Evolutionary conservation across 2,113 vertebrate genomes (phyloP).

Genomic region (Chauna torquata): DNA sequence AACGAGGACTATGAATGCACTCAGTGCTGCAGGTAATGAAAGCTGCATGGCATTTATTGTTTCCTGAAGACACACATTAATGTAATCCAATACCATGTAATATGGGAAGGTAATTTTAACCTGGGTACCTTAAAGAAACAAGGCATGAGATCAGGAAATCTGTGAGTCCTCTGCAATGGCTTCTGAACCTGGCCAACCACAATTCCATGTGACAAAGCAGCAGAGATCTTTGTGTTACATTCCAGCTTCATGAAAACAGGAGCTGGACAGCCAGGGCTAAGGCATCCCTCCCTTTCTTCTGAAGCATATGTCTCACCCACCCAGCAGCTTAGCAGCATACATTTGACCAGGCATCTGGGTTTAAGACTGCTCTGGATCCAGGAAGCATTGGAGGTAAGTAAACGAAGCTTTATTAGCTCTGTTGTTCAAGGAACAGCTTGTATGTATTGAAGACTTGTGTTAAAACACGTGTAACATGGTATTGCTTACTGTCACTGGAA

Average conservation of each 20-base stretch:
- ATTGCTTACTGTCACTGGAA: not conserved
- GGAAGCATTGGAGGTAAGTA: not conserved
- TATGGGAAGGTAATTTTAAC: not conserved
- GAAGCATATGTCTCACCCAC: not conserved
- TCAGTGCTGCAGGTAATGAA: not conserved
- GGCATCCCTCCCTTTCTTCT: too few relatives aligned
- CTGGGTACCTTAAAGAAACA: not conserved
- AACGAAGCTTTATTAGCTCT: not conserved
- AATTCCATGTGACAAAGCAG: not conserved
- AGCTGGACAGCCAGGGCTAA: not conserved
- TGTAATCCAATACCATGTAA: not conserved
- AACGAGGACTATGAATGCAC: not conserved
- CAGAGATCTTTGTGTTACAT: not conserved
- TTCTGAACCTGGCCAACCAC: not conserved
- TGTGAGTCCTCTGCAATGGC: accelerated
- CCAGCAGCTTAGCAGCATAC: too few relatives aligned
- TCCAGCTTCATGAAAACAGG: not conserved
- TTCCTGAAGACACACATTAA: not conserved
- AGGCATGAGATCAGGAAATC: not conserved
- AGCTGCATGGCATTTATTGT: not conserved
- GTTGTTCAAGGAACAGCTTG: not conserved
- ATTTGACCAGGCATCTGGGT: accelerated
- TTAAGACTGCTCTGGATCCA: not conserved
- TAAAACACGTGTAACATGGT: not conserved
- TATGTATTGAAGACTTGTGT: not conserved